Base-by-base conservation (phyloP, 2,888 invertebrate genomes). In the Xestobium rufovillosum region DNA sequence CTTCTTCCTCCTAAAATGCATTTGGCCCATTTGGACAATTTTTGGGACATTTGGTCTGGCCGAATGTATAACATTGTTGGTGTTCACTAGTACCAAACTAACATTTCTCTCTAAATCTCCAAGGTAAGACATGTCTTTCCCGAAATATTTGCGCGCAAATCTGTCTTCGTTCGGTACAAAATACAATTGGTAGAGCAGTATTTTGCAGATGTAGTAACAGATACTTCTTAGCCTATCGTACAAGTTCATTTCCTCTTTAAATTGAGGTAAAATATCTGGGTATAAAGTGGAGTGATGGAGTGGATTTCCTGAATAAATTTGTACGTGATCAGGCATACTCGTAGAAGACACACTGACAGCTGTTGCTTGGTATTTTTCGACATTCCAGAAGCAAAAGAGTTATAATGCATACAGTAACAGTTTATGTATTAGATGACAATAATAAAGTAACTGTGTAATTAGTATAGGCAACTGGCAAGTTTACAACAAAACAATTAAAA, bases 11-110 rank as follows among this genome's bases (percentile, higher is more conserved):
- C n/a, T n/a, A n/a, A n/a, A n/a, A n/a, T n/a, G n/a, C n/a, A n/a
- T n/a, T n/a, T n/a, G n/a, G n/a, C n/a, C n/a, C n/a, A n/a, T n/a
- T n/a, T n/a, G 63, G 2, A 68, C 43, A 4, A 66, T 49, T 41
- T 55, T 57, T 0, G 68, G 66, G 3, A 68, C 59, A 2, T 60
- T 49, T 1, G 69, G 67, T 12, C 60, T 50, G 29, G 60, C 59
- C 2, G 47, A 49, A 19, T 55, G 56, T 51, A 62, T 59, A 9
- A 63, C 41, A 0, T 61, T 60, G 50, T 69, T 59, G 2, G 53
- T 48, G 35, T 69, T 69, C 3, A 65, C 23, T 36, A 70, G 58
- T 9, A 67, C 16, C 54, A 69, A 50, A 14, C 65, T 60, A 12
- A 64, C 34, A 29, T 55, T 48, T 9, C 33, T 45, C 30, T 49